A percentile compares a stretch with the other conserved stretches of the same genome.
Conservation (phyloP, 2,113 vertebrate genomes). For the Lagopus muta region DNA sequence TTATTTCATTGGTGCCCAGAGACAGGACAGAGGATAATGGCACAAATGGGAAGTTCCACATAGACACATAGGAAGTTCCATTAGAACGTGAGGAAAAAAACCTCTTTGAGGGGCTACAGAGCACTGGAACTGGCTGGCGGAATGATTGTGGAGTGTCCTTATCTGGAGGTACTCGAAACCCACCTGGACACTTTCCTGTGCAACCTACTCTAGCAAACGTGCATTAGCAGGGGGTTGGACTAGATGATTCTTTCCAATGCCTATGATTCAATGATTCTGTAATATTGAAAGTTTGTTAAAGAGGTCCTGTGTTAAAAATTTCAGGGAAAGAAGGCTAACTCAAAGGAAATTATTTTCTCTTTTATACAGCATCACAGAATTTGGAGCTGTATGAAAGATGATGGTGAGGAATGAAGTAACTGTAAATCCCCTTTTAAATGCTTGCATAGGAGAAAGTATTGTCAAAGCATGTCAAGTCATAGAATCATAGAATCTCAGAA, state of each 20-base stretch:
- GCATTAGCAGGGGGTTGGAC: neutral
- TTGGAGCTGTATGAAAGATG: constrained; percentile 14
- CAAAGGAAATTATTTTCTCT: constrained; percentile 26
- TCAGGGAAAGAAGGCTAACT: constrained; percentile 23
- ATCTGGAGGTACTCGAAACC: neutral
- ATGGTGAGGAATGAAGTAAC: neutral
- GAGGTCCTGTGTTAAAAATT: constrained; percentile 4
- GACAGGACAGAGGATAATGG: neutral
- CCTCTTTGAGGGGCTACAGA: neutral
- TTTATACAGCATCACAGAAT: constrained; percentile 17
- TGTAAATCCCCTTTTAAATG: neutral
- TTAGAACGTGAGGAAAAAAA: neutral
- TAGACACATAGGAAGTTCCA: neutral
- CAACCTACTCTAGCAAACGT: neutral
- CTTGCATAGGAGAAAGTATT: neutral
- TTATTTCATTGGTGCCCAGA: too few relatives aligned
- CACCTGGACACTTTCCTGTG: neutral
- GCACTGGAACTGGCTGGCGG: too few relatives aligned
- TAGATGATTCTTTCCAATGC: neutral
- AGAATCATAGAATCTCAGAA: too few relatives aligned
- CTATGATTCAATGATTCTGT: neutral
- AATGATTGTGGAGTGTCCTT: neutral
- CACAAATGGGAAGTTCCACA: neutral
- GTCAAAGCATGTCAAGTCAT: neutral
- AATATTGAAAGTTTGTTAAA: neutral